Base-by-base conservation (phyloP, 2,888 invertebrate genomes). In the Drosophila picticornis region DNA sequence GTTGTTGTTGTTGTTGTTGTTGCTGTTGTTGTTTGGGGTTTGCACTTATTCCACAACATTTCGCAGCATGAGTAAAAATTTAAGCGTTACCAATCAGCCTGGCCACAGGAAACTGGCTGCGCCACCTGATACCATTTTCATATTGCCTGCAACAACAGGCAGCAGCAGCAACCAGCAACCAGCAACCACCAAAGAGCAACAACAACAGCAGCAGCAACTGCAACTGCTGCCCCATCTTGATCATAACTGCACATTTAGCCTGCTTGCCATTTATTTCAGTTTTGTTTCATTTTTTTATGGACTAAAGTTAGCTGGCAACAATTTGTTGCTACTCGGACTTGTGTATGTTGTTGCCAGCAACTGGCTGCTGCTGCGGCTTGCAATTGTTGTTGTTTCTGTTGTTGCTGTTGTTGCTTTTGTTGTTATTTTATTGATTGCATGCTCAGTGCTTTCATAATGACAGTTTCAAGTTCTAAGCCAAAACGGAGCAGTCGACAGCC, bases 401-500 rank as follows among this genome's bases (percentile, higher is more conserved):
- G 60, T 48, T 71, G 61, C 29, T 51, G 69, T 48, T 72, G 63
- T 36, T 53, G 43, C 19, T 59, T 52, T 11, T 67, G 66, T 58
- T 80, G 68, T 36, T 81, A 58, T 55, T 84, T 69, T 83, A 87
- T 87, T 90, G 87, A 87, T 87, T 90, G 90, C 90, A 81, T 89
- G 90, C 90, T 90, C 88, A 81, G 84, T 84, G 87, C 90, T 78
- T 82, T 80, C 74, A 87, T 88, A 88, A 90, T 87, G 87, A 87
- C 87, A 87, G 87, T 87, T 90, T 87, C 90, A 86, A 87, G 87
- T 87, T 87, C 88, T 88, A 87, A 87, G 87, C 86, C 87, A 87
- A 87, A 88, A 88, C 86, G 85, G 60, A 51, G 71, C 87, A 68
- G 36, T 48, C 58, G 34, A 51, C 22, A 50, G 34, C 38, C 36